These are phyloP conservation scores for Protonemura montana DNA, from an alignment of 2,888 invertebrate genomes.

Conservation along the genomic window DNA sequence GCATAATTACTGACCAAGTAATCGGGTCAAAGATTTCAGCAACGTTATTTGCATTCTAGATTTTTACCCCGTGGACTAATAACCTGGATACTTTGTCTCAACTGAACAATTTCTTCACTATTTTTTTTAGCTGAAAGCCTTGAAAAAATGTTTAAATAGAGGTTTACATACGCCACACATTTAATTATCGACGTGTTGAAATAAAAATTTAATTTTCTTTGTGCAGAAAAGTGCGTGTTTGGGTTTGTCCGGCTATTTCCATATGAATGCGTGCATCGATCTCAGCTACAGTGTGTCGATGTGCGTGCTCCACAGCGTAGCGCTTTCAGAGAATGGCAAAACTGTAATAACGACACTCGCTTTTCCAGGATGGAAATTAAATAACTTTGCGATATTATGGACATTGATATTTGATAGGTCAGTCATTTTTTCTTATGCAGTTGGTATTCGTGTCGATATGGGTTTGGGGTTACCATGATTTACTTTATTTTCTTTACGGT, in stretches of 20 bases:
- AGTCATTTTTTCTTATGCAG: neutral
- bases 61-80: no score
- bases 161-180: neutral
- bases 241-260: neutral
- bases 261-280: neutral
- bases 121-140: neutral
- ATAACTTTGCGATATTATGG: neutral
- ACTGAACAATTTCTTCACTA: no score
- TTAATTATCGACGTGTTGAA: neutral
- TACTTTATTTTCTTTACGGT: neutral
- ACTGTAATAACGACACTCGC: neutral
- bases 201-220: neutral
- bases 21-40: neutral
- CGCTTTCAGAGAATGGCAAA: neutral
- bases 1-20: neutral
- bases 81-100: no score
- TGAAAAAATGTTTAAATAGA: neutral
- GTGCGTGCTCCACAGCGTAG: neutral
- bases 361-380: neutral
- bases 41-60: neutral
- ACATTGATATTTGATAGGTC: neutral
- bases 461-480: neutral
- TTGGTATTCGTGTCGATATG: constrained; percentile 13
- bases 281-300: neutral
- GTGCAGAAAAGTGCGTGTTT: neutral